phyloP scores from a whole-genome alignment of 2,113 vertebrate genomes.

The Loxodonta africana region DNA sequence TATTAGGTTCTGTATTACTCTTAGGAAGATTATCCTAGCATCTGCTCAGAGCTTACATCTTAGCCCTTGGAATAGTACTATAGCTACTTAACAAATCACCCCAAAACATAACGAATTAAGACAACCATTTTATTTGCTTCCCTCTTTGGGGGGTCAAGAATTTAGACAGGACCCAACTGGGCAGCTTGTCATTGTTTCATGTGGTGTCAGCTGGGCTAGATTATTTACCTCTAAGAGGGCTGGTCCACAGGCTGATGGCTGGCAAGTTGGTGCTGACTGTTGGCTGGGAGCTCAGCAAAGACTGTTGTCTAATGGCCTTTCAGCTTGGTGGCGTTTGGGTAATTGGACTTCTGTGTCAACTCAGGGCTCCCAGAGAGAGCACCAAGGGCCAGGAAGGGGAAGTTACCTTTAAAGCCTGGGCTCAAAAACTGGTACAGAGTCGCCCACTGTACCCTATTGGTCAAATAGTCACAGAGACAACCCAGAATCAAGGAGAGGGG shows the following conservation, averaged over 20 bases:
- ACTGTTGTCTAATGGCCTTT: neutral
- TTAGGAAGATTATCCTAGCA: neutral
- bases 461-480: neutral
- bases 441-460: neutral
- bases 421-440: neutral
- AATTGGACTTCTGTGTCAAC: neutral
- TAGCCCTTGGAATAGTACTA: neutral
- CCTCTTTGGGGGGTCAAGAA: neutral
- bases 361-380: neutral
- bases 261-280: neutral
- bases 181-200: neutral
- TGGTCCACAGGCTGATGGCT: rapidly evolving
- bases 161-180: neutral
- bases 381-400: neutral
- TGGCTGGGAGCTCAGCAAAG: neutral
- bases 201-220: too few relatives aligned
- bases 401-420: neutral
- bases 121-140: neutral
- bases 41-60: neutral
- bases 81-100: neutral
- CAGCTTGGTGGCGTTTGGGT: neutral
- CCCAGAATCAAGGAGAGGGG: neutral
- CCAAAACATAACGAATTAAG: neutral
- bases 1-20: neutral
- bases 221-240: neutral